Base-by-base conservation (phyloP, 2,797 vertebrate genomes). In the Mormyrops boulengeri region DNA sequence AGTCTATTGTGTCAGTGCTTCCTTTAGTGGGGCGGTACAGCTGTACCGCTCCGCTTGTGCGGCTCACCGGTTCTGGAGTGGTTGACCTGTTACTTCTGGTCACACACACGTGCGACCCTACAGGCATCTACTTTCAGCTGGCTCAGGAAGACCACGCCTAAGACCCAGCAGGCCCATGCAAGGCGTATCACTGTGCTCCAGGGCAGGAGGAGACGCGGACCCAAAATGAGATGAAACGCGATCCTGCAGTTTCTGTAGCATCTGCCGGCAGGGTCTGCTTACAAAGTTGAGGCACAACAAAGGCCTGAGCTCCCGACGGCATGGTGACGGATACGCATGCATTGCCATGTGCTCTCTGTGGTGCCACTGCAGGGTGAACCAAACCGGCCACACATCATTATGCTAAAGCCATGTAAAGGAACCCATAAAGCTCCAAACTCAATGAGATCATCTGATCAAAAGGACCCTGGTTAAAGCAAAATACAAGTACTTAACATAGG, bases 171-270 rank as follows among this genome's bases (percentile, higher is more conserved):
- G 73, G 73, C 17, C 6, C 17, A n/a, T 17, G 2, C 38, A n/a
- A 41, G 73, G 66, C 0, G 1, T 69, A 69, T 30, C 26, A 34
- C 34, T 11, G 38, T 19, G 69, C 69, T 41, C 34, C 73, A 80
- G 73, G 38, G 14, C n/a, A 85, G 84, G 11, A 50, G 50, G 84
- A 3, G 0, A 49, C 4, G 14, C 0, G 5, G 22, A 85, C 2
- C 1, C 50, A 53, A 30, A 53, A 85, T 52, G 49, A 53, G 26
- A 50, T 53, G 47, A 88, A 89, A 90, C 47, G 8, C 19, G 84
- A 90, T 88, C 69, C 66, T 60, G 90, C 85, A 60, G 14, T 77
- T 53, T 62, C 88, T 88, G 57, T 88, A 84, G 85, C 53, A 34
- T 84, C 66, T 88, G 85, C 66, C 17, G 62, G 69, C 12, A 47